Evolutionary conservation across 2,888 invertebrate species (phyloP).

Genomic region (Conus canariensis): DNA sequence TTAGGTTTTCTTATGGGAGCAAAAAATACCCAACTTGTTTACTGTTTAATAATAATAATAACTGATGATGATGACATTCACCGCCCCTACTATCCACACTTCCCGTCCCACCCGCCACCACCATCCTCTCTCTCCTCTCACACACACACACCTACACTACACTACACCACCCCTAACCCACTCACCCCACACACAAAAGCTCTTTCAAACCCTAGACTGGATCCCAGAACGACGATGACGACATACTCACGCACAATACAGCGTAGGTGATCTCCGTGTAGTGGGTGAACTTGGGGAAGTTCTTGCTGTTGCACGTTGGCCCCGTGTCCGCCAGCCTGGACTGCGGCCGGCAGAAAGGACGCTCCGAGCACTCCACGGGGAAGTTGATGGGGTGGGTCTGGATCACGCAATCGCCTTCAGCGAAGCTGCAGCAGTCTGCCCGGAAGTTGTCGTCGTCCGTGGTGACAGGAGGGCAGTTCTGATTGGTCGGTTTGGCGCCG

Average conservation of each 20-base stretch:
- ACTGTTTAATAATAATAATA: too few relatives aligned
- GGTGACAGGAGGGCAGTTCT: conserved; percentile 36
- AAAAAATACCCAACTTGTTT: too few relatives aligned
- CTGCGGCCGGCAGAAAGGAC: conserved; percentile 33
- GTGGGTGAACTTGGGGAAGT: conserved; percentile 43
- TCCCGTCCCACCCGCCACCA: too few relatives aligned
- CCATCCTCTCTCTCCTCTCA: too few relatives aligned
- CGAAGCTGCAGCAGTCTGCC: conserved; percentile 19
- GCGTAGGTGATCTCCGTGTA: conserved; percentile 45
- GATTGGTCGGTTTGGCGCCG: conserved; percentile 32
- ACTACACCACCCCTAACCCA: neutral
- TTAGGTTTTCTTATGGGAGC: too few relatives aligned
- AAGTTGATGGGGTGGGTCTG: conserved; percentile 19
- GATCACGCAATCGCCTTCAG: conserved; percentile 36
- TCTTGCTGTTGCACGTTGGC: conserved; percentile 45
- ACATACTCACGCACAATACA: conserved; percentile 36
- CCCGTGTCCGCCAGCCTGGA: conserved; percentile 45
- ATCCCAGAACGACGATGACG: neutral
- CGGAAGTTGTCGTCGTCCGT: conserved; percentile 15
- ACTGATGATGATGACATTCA: too few relatives aligned
- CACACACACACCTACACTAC: too few relatives aligned
- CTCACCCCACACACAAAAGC: neutral
- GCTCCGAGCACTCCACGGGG: conserved; percentile 29
- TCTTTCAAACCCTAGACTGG: neutral
- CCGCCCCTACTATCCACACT: too few relatives aligned